phyloP scores from a whole-genome alignment of 2,797 vertebrate species.

The Mus spretus region DNA sequence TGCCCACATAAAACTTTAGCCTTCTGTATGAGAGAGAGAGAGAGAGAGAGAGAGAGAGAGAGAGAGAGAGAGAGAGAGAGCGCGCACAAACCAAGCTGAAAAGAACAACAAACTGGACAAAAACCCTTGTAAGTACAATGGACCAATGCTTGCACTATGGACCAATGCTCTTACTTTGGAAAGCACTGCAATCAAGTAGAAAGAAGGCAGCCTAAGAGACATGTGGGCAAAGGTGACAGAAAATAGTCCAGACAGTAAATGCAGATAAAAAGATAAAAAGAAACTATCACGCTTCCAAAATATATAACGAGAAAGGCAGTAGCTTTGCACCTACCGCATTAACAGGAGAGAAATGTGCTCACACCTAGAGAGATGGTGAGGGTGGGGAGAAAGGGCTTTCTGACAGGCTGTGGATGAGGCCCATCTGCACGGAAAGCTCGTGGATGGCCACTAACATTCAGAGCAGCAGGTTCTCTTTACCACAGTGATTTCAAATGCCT shows the following conservation, averaged over 20 bases:
- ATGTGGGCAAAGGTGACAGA: constrained; percentile 40
- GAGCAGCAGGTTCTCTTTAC: neutral
- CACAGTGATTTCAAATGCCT: constrained; percentile 7
- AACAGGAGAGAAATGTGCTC: constrained; percentile 8
- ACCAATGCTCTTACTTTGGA: constrained; percentile 21
- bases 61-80: neutral
- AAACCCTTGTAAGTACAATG: constrained; percentile 53
- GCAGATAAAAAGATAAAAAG: constrained; percentile 57
- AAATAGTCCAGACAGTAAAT: constrained; percentile 58
- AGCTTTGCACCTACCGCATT: constrained; percentile 21
- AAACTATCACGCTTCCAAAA: constrained; percentile 45
- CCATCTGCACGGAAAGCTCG: neutral
- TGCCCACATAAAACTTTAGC: constrained; percentile 33
- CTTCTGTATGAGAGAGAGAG: neutral
- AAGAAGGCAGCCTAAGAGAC: constrained; percentile 56
- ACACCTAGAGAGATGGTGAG: neutral
- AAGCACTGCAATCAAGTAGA: constrained; percentile 43
- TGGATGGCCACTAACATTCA: neutral
- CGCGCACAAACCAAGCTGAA: constrained; percentile 17
- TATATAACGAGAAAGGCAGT: neutral
- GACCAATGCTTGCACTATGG: neutral
- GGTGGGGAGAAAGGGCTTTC: neutral
- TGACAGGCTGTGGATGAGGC: neutral
- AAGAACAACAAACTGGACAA: constrained; percentile 46
- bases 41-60: neutral